A percentile compares a stretch with the other conserved stretches of the same genome.
Conservation (phyloP, 1,140 invertebrate genomes). For the Schlechtendalia chinensis region DNA sequence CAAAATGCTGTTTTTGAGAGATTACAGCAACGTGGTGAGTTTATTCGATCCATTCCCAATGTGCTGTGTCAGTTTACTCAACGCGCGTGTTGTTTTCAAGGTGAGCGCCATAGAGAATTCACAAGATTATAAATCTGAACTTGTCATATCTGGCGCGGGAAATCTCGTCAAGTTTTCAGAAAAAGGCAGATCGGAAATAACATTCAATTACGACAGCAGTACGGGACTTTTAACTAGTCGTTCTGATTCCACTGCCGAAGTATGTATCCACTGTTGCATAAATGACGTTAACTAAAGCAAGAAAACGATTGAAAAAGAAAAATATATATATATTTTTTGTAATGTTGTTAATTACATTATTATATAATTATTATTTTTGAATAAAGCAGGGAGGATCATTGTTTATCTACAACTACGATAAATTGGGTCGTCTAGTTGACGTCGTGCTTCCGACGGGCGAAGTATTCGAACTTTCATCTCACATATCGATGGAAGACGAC, state of each 20-base stretch:
- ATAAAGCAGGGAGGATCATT: conserved; percentile 75
- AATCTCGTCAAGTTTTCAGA: conserved; percentile 79
- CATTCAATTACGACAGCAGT: conserved; percentile 80
- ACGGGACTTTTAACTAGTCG: conserved; percentile 76
- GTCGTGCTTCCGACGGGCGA: conserved; percentile 88
- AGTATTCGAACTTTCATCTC: conserved; percentile 73
- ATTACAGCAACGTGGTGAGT: conserved; percentile 79
- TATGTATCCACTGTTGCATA: conserved; percentile 55
- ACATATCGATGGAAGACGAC: conserved; percentile 68
- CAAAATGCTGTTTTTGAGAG: conserved; percentile 85
- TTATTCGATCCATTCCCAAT: not conserved
- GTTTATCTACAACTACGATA: conserved; percentile 85
- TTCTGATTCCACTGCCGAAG: conserved; percentile 62
- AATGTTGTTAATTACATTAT: too few relatives aligned
- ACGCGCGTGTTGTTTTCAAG: conserved; percentile 48
- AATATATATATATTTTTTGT: too few relatives aligned
- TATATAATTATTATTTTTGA: too few relatives aligned
- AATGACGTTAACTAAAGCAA: too few relatives aligned
- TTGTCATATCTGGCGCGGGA: conserved; percentile 84
- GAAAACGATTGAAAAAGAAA: too few relatives aligned
- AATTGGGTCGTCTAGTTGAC: conserved; percentile 76
- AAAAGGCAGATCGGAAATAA: conserved; percentile 76
- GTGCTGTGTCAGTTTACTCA: not conserved
- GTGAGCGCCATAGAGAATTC: conserved; percentile 89
- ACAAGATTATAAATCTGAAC: conserved; percentile 85